Conservation (phyloP, 2,797 vertebrate species). For the Tachyglossus aculeatus region DNA sequence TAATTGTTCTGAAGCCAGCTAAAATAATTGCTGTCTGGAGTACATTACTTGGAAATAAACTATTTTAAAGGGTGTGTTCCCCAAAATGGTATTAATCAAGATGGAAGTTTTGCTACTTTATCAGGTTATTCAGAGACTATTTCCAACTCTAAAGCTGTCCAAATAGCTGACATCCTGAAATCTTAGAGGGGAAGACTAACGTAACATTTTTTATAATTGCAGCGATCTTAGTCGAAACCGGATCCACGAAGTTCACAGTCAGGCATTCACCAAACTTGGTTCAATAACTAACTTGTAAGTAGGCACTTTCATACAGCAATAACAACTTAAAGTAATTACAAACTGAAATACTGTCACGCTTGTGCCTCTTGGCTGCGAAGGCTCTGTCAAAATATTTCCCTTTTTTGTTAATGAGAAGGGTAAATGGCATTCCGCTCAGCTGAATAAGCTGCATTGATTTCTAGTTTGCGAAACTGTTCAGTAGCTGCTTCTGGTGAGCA, state of each 20-base stretch:
- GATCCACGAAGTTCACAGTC: slow-evolving; percentile 86
- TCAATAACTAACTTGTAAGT: slow-evolving; percentile 96
- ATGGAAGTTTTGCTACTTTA: slow-evolving; percentile 23
- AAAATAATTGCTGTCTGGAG: neutral
- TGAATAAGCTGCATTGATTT: neutral
- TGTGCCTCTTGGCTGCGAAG: neutral
- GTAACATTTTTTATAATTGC: slow-evolving; percentile 55
- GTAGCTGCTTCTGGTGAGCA: neutral
- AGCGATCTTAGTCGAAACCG: slow-evolving; percentile 95
- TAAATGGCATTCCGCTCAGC: neutral
- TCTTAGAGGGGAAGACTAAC: slow-evolving; percentile 27
- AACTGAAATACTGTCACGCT: neutral
- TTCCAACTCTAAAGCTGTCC: slow-evolving; percentile 11
- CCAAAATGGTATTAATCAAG: slow-evolving; percentile 2
- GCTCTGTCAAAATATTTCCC: neutral
- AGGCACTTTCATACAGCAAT: neutral
- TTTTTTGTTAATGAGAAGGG: neutral
- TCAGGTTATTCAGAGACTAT: neutral
- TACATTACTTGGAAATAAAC: neutral
- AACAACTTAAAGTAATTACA: neutral
- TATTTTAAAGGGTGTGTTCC: slow-evolving; percentile 5
- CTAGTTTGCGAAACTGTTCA: neutral
- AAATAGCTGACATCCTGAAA: slow-evolving; percentile 23
- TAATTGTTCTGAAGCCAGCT: slow-evolving; percentile 25
- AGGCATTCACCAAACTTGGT: slow-evolving; percentile 85